Evolutionary conservation across 2,888 invertebrate species (phyloP).

Genomic region (Drosophila neonasuta): DNA sequence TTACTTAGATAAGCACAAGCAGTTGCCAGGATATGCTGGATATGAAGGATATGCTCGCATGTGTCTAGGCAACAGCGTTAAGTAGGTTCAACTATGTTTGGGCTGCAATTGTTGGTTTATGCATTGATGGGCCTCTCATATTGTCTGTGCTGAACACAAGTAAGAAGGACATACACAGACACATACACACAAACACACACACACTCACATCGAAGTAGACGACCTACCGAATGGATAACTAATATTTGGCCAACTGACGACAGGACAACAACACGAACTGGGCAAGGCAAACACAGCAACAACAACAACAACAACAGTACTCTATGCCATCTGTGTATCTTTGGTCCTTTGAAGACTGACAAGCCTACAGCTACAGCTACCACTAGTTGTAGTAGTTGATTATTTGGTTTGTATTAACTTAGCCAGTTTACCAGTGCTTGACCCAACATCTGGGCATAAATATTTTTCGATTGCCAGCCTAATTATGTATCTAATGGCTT

Average conservation of each 20-base stretch:
- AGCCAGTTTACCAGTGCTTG: conserved; percentile 13
- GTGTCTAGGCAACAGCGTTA: conserved; percentile 20
- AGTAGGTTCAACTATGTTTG: conserved; percentile 35
- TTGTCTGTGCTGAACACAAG: conserved; percentile 26
- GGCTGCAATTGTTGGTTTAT: conserved; percentile 53
- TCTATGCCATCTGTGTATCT: conserved; percentile 1
- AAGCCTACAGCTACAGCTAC: conserved; percentile 19
- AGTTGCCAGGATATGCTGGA: conserved; percentile 18
- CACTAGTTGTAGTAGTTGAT: conserved; percentile 8
- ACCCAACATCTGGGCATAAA: neutral
- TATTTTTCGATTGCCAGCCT: conserved; percentile 17
- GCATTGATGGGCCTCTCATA: conserved; percentile 49
- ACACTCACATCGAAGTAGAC: conserved; percentile 2
- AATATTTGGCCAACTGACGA: conserved; percentile 61
- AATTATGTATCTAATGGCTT: conserved; percentile 27
- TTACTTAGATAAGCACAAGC: conserved; percentile 67
- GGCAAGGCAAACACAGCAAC: conserved; percentile 31
- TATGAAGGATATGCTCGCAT: conserved; percentile 19
- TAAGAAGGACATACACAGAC: conserved; percentile 15
- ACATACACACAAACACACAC: conserved; percentile 9
- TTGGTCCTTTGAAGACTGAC: conserved; percentile 10
- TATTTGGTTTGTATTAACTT: conserved; percentile 53
- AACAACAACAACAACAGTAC: neutral
- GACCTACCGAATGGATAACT: conserved; percentile 45
- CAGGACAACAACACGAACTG: conserved; percentile 45